A percentile compares a stretch with the other conserved stretches of the same genome.
phyloP scores from a whole-genome alignment of 2,797 vertebrate species.

The Channa striata region DNA sequence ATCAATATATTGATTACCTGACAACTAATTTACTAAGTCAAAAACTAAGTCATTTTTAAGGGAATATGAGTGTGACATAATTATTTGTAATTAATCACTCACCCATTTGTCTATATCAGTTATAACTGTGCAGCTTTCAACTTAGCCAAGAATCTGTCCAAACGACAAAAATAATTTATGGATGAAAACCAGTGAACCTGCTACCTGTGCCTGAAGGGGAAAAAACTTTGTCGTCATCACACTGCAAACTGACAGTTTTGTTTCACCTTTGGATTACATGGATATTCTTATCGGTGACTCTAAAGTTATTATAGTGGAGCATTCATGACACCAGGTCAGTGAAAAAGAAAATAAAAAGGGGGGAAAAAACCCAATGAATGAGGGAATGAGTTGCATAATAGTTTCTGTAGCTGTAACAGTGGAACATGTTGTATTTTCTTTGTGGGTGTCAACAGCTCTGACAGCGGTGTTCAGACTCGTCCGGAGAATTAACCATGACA shows the following conservation, averaged over 20 bases:
- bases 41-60: too few relatives aligned
- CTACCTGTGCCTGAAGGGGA: neutral
- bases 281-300: neutral
- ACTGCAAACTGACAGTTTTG: neutral
- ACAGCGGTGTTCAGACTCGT: conserved; percentile 34
- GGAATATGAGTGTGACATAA: too few relatives aligned
- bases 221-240: neutral
- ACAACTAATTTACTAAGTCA: too few relatives aligned
- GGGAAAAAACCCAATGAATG: neutral
- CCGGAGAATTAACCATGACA: neutral
- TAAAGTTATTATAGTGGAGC: neutral
- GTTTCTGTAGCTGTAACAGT: conserved; percentile 2
- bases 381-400: conserved; percentile 18
- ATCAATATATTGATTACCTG: too few relatives aligned
- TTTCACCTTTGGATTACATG: neutral
- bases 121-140: neutral
- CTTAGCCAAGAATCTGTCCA: conserved; percentile 23
- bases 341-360: neutral
- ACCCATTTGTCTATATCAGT: conserved; percentile 16
- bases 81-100: too few relatives aligned
- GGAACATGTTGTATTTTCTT: neutral
- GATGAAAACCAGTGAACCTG: neutral
- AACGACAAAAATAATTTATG: neutral
- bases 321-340: conserved; percentile 12
- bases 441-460: neutral